phyloP scores from a whole-genome alignment of 2,888 invertebrate genomes.

The Nipponacmea schrenckii region DNA sequence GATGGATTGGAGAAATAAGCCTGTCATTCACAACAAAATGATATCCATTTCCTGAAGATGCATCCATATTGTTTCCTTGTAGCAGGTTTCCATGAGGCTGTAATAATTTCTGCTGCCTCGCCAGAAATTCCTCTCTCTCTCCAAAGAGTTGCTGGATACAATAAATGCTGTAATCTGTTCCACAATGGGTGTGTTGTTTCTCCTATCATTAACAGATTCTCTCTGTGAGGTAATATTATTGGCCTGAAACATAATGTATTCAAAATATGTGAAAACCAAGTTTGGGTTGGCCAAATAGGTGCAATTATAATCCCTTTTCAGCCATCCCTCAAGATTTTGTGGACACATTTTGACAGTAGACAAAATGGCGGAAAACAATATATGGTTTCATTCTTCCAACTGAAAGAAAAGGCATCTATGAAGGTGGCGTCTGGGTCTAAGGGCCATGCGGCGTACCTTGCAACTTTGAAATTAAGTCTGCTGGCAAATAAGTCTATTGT shows the following conservation, averaged over 20 bases:
- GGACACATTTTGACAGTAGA: slow-evolving; percentile 20
- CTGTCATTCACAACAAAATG: slow-evolving; percentile 27
- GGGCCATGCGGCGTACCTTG: too few species aligned
- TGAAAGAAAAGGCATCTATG: too few species aligned
- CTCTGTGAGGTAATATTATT: slow-evolving; percentile 17
- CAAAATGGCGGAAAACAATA: slow-evolving; percentile 36
- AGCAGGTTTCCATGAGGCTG: slow-evolving; percentile 31
- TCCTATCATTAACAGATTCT: slow-evolving; percentile 16
- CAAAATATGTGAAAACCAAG: slow-evolving; percentile 29
- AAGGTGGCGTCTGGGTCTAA: too few species aligned
- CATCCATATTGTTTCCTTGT: slow-evolving; percentile 27
- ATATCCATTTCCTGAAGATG: slow-evolving; percentile 25
- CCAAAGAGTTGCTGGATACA: slow-evolving; percentile 25
- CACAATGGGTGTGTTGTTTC: slow-evolving; percentile 1
- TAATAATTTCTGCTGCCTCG: slow-evolving; percentile 21
- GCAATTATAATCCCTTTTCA: slow-evolving; percentile 22
- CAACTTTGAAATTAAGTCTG: too few species aligned
- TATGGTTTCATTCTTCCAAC: too few species aligned
- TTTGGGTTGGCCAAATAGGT: slow-evolving; percentile 32
- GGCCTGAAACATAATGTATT: slow-evolving; percentile 10
- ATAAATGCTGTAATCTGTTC: slow-evolving; percentile 25
- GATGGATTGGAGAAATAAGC: slow-evolving; percentile 28
- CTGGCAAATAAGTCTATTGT: too few species aligned
- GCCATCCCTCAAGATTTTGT: slow-evolving; percentile 24
- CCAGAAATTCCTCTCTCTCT: slow-evolving; percentile 22